These are phyloP conservation scores for Lathamus discolor DNA, from an alignment of 2,113 vertebrate species.

Conservation along the genomic window DNA sequence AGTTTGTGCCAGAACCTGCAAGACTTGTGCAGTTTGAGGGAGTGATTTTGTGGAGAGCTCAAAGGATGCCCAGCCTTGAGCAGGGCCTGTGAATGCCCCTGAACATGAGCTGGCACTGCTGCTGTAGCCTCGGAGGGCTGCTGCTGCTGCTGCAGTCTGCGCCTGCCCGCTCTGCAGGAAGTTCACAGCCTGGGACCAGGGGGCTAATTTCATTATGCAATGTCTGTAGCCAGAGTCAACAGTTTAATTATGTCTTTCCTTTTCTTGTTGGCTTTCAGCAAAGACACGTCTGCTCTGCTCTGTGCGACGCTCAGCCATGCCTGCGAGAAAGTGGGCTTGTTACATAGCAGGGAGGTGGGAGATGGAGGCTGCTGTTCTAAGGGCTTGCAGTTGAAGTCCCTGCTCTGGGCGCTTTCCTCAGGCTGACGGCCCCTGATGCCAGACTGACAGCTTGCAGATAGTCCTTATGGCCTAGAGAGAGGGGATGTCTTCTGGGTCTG, in stretches of 20 bases:
- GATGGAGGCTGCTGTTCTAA: neutral
- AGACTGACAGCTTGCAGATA: neutral
- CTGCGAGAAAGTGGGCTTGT: neutral
- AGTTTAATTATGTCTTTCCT: neutral
- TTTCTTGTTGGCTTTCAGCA: neutral
- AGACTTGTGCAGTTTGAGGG: neutral
- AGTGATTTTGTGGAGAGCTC: neutral
- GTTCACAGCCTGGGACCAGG: neutral
- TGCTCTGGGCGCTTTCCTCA: neutral
- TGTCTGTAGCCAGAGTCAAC: neutral
- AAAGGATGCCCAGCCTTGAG: neutral
- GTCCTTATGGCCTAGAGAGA: neutral
- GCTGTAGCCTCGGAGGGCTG: neutral
- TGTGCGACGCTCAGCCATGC: neutral
- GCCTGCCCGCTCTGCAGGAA: neutral
- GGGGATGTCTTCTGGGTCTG: no score
- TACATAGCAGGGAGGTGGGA: neutral
- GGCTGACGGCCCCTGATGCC: fast-evolving
- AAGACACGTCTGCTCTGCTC: neutral
- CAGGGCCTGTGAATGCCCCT: fast-evolving
- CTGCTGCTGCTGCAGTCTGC: neutral
- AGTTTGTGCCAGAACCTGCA: neutral
- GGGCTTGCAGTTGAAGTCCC: neutral
- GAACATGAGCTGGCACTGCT: neutral
- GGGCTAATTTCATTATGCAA: neutral